Conservation (phyloP, 2,113 vertebrate genomes). For the Ibidorhyncha struthersii region DNA sequence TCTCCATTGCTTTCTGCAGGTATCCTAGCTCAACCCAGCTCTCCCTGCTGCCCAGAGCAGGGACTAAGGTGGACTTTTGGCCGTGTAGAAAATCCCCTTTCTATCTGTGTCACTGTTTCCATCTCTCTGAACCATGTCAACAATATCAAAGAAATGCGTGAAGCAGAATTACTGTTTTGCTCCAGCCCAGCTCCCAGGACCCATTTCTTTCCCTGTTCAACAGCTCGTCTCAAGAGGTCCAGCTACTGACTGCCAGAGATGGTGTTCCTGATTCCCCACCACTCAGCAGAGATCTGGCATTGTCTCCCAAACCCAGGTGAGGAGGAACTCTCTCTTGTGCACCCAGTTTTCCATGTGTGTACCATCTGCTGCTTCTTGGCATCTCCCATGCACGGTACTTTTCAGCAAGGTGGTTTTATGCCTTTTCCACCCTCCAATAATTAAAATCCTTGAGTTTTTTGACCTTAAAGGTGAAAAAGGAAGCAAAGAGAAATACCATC, state of each 20-base stretch:
- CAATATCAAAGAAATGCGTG: accelerated
- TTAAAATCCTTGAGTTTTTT: neutral
- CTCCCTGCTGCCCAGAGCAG: accelerated
- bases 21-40: neutral
- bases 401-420: neutral
- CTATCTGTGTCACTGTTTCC: neutral
- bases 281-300: neutral
- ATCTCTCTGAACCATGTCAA: neutral
- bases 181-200: neutral
- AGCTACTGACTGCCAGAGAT: neutral
- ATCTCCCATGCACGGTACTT: neutral
- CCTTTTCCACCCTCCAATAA: neutral
- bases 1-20: neutral
- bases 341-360: accelerated
- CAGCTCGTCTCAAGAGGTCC: neutral
- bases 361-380: neutral
- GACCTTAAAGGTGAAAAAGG: neutral
- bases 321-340: neutral
- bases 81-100: neutral
- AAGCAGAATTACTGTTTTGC: neutral
- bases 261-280: neutral
- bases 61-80: neutral
- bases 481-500: neutral
- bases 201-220: neutral
- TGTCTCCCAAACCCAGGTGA: neutral